Evolutionary conservation across 2,113 vertebrate species (phyloP), one percentile per base, ranked within the genome.

Genomic region (Recurvirostra avosetta): DNA sequence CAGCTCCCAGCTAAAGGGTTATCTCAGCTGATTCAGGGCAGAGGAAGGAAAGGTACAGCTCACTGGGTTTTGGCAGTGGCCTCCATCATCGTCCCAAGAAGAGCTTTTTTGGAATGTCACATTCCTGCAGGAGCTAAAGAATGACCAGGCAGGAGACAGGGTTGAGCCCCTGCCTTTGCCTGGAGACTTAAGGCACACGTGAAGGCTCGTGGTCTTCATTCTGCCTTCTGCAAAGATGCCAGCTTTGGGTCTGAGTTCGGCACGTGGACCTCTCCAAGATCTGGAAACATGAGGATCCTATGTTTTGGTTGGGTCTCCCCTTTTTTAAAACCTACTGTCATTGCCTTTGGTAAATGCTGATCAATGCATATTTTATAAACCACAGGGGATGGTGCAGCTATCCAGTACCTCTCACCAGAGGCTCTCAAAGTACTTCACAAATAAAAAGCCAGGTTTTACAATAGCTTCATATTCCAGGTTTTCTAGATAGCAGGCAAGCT

Each of bases 1-100:
- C 65, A 72, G 55, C 74, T 43, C 65, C 47, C 82, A 71, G 75
- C 67, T 94, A 23, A 76, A 77, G 67, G 50, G 59, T 86, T 88
- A 52, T 32, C 38, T 2, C 2, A 11, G 55, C n/a, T 59, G 67
- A 76, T 62, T 71, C 78, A 61, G 47, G 29, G 40, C 5, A 36
- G 52, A 53, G 36, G 76, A 66, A 86, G 50, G 36, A 59, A 59
- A 90, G 76, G 88, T 71, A 9, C 34, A 62, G 40, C n/a, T 80
- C 66, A 3, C 4, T 62, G 86, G 59, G 23, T n/a, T 77, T 89
- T 93, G 88, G 45, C 58, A 90, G n/a, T 40, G 63, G 30, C 20
- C 40, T 56, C 67, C 50, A 49, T 27, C 1, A 2, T 62, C 3
- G 1, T 45, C 41, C 32, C 6, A 1, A 83, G 63, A 91, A 62